Evolutionary conservation across 2,113 vertebrate genomes (phyloP).

Genomic region (Trematomus loennbergii): DNA sequence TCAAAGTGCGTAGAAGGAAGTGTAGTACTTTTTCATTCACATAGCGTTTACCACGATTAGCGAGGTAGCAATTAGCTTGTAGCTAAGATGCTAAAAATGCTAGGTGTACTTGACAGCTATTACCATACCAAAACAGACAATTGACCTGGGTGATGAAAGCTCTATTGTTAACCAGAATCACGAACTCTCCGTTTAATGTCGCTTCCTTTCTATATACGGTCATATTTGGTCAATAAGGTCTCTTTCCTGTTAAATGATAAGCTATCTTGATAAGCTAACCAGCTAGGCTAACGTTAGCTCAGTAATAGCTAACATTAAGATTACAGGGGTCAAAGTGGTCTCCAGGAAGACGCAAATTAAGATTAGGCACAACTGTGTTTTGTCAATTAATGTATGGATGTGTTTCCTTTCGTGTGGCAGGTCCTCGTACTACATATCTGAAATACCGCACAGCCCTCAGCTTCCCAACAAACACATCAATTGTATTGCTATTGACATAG

Average conservation of each 20-base stretch:
- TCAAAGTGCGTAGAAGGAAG: conserved; percentile 84
- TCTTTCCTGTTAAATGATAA: background rate
- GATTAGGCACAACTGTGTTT: background rate
- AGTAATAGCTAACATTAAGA: conserved; percentile 18
- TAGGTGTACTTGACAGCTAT: conserved; percentile 29
- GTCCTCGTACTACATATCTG: background rate
- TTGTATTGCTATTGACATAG: conserved; percentile 6
- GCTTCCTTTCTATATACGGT: fast-evolving
- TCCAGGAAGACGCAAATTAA: background rate
- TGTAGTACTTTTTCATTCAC: conserved; percentile 74
- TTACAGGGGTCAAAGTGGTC: conserved; percentile 35
- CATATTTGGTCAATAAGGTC: background rate
- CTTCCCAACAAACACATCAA: background rate
- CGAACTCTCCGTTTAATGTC: no score
- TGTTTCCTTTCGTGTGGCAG: background rate
- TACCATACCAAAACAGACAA: conserved; percentile 29
- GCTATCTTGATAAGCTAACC: conserved; percentile 5
- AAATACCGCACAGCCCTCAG: background rate
- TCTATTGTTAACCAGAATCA: background rate
- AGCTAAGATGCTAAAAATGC: conserved; percentile 60
- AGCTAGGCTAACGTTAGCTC: conserved; percentile 58
- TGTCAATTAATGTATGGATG: background rate
- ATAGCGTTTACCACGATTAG: conserved; percentile 60
- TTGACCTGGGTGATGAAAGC: background rate
- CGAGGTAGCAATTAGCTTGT: conserved; percentile 67